A percentile compares a stretch with the other conserved stretches of the same genome.
phyloP scores from a whole-genome alignment of 2,888 invertebrate species.

The Xanthia togata region DNA sequence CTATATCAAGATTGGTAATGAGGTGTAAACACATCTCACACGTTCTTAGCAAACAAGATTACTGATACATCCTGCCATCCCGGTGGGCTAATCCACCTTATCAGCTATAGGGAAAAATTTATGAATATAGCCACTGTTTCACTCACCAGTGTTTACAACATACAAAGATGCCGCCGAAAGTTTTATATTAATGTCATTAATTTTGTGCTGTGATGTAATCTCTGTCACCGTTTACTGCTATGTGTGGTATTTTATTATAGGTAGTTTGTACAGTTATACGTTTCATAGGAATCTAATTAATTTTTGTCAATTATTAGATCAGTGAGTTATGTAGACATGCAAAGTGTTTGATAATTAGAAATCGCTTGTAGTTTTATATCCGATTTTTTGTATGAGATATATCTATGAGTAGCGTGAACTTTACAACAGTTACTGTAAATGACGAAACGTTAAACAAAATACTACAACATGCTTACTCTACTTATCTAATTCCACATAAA shows the following conservation, averaged over 20 bases:
- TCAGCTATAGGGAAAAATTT: slow-evolving; percentile 84
- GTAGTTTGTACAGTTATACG: too few species aligned
- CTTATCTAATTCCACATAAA: slow-evolving; percentile 60
- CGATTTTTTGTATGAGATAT: neutral
- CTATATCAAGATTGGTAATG: slow-evolving; percentile 73
- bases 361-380: slow-evolving; percentile 1
- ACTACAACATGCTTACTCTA: slow-evolving; percentile 39
- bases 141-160: slow-evolving; percentile 73
- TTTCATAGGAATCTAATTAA: too few species aligned
- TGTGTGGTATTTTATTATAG: slow-evolving; percentile 47
- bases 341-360: slow-evolving; percentile 14
- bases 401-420: slow-evolving; percentile 22
- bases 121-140: slow-evolving; percentile 81
- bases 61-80: slow-evolving; percentile 87
- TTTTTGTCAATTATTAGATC: slow-evolving; percentile 35
- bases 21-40: slow-evolving; percentile 75
- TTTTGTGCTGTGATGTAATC: slow-evolving; percentile 58
- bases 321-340: slow-evolving; percentile 13
- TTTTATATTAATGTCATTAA: slow-evolving; percentile 62
- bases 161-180: slow-evolving; percentile 77
- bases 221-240: slow-evolving; percentile 39
- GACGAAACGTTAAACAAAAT: slow-evolving; percentile 44
- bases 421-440: slow-evolving; percentile 26
- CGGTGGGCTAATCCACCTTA: slow-evolving; percentile 88
- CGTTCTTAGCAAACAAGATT: slow-evolving; percentile 84